phyloP scores from a whole-genome alignment of 1,140 invertebrate species.

The Eriosoma lanigerum region DNA sequence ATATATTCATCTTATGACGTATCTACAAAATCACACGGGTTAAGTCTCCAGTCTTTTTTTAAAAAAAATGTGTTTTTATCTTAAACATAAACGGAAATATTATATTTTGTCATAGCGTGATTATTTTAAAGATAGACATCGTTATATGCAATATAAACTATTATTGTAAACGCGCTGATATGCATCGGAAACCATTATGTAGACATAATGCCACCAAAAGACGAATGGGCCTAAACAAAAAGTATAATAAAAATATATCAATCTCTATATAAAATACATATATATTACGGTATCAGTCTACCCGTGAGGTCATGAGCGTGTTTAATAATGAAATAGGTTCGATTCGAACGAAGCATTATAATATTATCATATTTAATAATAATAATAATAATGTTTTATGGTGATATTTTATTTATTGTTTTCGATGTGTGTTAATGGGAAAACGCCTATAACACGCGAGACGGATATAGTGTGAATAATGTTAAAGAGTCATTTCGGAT shows the following conservation, averaged over 20 bases:
- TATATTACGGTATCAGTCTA: not conserved
- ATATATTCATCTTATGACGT: too few species aligned
- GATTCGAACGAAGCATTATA: not conserved
- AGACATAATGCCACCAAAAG: not conserved
- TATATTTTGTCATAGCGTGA: not conserved
- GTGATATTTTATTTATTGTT: not conserved
- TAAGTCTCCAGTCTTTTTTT: not conserved
- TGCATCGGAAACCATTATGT: not conserved
- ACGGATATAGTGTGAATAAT: too few species aligned
- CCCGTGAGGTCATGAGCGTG: too few species aligned
- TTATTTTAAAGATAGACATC: not conserved
- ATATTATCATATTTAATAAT: too few species aligned
- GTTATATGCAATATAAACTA: not conserved
- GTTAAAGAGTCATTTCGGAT: too few species aligned
- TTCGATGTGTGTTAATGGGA: too few species aligned
- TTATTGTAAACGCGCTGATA: not conserved
- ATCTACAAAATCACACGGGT: too few species aligned
- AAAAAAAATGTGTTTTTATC: not conserved
- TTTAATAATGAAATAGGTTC: not conserved
- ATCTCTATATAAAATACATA: slow-evolving; percentile 14
- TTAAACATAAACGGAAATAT: too few species aligned
- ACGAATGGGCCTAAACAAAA: not conserved
- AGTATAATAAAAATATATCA: not conserved
- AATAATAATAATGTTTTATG: too few species aligned
- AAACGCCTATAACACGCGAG: too few species aligned